A percentile compares a stretch with the other conserved stretches of the same genome.
Evolutionary conservation across 2,113 vertebrate genomes (phyloP).

Genomic region (Gulo gulo): DNA sequence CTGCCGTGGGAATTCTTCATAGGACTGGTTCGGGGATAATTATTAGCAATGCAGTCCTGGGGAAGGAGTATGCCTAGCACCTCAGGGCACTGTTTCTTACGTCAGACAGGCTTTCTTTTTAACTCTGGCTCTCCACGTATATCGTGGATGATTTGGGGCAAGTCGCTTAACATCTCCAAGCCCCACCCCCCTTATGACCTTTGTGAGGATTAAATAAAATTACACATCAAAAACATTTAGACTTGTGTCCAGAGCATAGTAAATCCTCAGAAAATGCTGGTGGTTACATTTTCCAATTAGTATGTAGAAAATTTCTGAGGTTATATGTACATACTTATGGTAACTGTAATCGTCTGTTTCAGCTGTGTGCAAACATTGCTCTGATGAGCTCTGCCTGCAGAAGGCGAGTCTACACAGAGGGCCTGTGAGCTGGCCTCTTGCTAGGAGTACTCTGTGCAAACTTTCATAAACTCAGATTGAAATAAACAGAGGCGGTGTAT

Average conservation of each 20-base stretch:
- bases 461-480: neutral
- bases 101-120: neutral
- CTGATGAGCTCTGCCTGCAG: neutral
- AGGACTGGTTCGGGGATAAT: neutral
- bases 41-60: neutral
- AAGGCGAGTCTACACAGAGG: neutral
- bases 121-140: neutral
- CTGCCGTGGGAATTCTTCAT: neutral
- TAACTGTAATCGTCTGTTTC: conserved; percentile 3
- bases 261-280: neutral
- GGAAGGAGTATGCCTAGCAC: neutral
- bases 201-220: conserved; percentile 25
- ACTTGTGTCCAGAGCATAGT: neutral
- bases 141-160: neutral
- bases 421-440: neutral
- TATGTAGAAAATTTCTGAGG: conserved; percentile 10
- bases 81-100: neutral
- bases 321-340: neutral
- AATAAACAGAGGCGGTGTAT: neutral
- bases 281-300: conserved; percentile 21
- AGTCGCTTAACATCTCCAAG: neutral
- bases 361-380: neutral
- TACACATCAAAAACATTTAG: neutral
- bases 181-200: neutral
- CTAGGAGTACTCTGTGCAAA: neutral